These are phyloP conservation scores for Sceloporus tristichus DNA, from an alignment of 2,113 vertebrate genomes.

Conservation along the genomic window DNA sequence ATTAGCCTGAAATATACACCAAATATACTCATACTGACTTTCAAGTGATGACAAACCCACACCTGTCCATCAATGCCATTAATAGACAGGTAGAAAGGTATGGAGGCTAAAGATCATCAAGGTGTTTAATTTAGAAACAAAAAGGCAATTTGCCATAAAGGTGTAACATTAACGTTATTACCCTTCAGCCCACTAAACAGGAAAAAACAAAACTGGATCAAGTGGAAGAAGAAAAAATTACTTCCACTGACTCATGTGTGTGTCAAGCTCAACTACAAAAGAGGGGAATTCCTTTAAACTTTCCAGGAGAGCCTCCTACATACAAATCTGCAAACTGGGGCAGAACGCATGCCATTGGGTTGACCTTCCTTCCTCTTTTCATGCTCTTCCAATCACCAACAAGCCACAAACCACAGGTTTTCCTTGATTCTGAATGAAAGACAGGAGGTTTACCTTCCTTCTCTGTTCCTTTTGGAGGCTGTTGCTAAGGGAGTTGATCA, in stretches of 20 bases:
- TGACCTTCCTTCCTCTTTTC: neutral
- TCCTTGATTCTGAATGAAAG: neutral
- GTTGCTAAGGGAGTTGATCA: no score
- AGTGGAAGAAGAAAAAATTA: neutral
- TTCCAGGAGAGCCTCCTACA: slow-evolving; percentile 3
- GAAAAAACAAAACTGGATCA: neutral
- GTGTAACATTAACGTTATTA: neutral
- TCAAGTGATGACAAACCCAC: neutral
- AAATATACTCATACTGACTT: neutral
- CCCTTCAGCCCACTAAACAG: neutral
- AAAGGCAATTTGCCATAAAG: neutral
- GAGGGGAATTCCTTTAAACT: slow-evolving; percentile 38
- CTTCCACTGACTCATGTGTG: slow-evolving; percentile 14
- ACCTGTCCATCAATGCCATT: neutral
- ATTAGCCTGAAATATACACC: no score
- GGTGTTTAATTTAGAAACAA: neutral
- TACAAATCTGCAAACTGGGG: neutral
- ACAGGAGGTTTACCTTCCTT: neutral
- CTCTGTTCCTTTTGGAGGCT: neutral
- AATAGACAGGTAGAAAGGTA: no score
- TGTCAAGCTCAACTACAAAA: neutral
- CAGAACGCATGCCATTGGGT: neutral
- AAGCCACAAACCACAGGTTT: neutral
- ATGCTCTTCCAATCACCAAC: neutral
- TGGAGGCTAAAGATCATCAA: neutral